Evolutionary conservation across 2,888 invertebrate genomes (phyloP).

Genomic region (Phasia obesa): DNA sequence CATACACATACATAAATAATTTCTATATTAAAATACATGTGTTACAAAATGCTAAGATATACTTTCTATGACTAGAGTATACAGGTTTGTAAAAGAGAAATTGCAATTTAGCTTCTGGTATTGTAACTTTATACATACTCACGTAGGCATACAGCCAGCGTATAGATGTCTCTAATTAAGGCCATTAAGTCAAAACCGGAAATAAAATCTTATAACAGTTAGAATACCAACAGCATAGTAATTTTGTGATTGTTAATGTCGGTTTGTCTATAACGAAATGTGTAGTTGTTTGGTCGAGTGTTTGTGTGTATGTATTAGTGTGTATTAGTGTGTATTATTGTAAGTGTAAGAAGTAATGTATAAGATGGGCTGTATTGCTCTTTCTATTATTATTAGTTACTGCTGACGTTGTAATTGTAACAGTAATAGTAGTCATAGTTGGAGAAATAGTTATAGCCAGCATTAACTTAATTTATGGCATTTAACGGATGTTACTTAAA

Average conservation of each 20-base stretch:
- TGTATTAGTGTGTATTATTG: background rate
- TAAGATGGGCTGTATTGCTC: conserved; percentile 42
- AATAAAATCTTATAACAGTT: conserved; percentile 66
- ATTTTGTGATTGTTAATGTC: conserved; percentile 43
- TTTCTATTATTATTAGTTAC: conserved; percentile 51
- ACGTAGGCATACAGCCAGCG: background rate
- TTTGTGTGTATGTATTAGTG: background rate
- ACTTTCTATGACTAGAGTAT: conserved; percentile 43
- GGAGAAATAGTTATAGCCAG: conserved; percentile 4
- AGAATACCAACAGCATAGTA: conserved; percentile 60
- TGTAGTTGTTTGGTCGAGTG: conserved; percentile 1
- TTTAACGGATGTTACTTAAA: conserved; percentile 69
- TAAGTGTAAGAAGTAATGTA: conserved; percentile 38
- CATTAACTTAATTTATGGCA: conserved; percentile 69
- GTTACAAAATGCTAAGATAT: conserved; percentile 42
- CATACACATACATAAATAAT: conserved; percentile 19
- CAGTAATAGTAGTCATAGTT: background rate
- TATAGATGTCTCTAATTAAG: conserved; percentile 70
- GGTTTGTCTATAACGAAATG: background rate
- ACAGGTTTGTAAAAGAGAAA: conserved; percentile 18
- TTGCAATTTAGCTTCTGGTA: conserved; percentile 49
- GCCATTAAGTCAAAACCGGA: conserved; percentile 70
- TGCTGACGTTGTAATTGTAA: conserved; percentile 10
- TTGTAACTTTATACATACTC: conserved; percentile 14
- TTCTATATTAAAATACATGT: conserved; percentile 63